Base-by-base conservation (phyloP, 2,113 vertebrate genomes). In the Microcebus lehilahytsara region DNA sequence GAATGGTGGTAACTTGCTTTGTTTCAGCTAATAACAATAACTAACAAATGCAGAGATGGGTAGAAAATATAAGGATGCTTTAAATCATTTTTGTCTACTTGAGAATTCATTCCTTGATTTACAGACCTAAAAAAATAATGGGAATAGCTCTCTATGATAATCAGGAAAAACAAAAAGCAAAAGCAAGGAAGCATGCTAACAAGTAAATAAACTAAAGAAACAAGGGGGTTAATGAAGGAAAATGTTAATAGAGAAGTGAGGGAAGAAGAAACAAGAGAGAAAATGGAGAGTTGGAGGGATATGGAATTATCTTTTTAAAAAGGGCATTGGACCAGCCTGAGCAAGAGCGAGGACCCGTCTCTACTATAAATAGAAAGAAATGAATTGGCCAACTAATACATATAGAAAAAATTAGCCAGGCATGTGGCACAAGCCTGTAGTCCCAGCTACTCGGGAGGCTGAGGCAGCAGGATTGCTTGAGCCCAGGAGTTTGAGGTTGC, bases 121-220 rank as follows among this genome's bases (percentile, higher is more conserved):
- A 79, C 32, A 49, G 49, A 81, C 5, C 40, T 92, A 64, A 34
- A 64, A 37, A 27, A 20, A 93, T 23, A 86, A 66, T 8, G 62
- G 34, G 62, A 85, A 49, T 22, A 72, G 46, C 30, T 3, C 11
- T 69, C 67, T n/a, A 64, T 56, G 8, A 81, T 17, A 56, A 67
- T 64, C 27, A 95, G 60, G 60, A 96, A 78, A 89, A 86, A 75
- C 23, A 46, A 74, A 79, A 95, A 69, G 27, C 49, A 79, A 77
- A 69, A 67, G 20, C 19, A 93, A 94, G 69, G 23, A 89, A 64
- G 53, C 20, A 92, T 9, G 22, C 25, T 88, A 96, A 80, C 3
- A 87, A 74, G 40, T 4, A 91, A 94, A 88, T 9, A 34, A 87
- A 51, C 20, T 25, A 64, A 74, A 84, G 56, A 17, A 74, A n/a